Conservation (phyloP, 2,888 invertebrate species). For the Leucophenga maculata region DNA sequence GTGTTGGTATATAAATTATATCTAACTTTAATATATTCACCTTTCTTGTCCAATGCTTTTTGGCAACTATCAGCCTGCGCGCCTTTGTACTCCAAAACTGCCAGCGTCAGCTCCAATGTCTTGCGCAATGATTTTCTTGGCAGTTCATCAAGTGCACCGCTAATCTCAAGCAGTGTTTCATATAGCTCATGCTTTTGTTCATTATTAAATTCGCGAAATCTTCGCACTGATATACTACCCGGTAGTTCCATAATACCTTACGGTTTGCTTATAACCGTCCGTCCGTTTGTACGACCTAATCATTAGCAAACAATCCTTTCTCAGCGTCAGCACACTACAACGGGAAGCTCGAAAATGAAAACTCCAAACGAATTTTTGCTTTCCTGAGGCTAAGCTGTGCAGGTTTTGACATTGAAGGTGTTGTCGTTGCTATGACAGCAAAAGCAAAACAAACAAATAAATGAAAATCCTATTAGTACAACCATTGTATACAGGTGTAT, state of each 20-base stretch:
- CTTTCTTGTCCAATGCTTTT: constrained; percentile 38
- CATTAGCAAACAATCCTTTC: constrained; percentile 34
- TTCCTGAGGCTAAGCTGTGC: constrained; percentile 35
- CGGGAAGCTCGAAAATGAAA: constrained; percentile 36
- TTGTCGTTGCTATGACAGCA: constrained; percentile 53
- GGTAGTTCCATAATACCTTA: constrained; percentile 60
- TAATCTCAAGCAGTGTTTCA: constrained; percentile 60
- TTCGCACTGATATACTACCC: constrained; percentile 64
- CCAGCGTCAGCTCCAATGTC: constrained; percentile 66
- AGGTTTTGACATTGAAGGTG: constrained; percentile 26
- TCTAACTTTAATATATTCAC: constrained; percentile 24
- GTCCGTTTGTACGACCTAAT: constrained; percentile 33
- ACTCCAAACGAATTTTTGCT: constrained; percentile 30
- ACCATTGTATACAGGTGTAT: constrained; percentile 10
- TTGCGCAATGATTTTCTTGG: constrained; percentile 68
- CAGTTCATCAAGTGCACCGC: constrained; percentile 62
- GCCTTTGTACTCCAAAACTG: constrained; percentile 67
- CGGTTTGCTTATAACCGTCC: not conserved
- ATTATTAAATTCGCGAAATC: constrained; percentile 60
- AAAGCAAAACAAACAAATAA: constrained; percentile 47
- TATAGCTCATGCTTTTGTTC: constrained; percentile 68
- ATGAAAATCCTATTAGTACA: not conserved
- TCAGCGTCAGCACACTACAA: constrained; percentile 45
- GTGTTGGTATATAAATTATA: not conserved
- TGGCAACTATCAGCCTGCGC: constrained; percentile 57